phyloP scores from a whole-genome alignment of 1,140 invertebrate genomes.

The Plectrocnemia conspersa region DNA sequence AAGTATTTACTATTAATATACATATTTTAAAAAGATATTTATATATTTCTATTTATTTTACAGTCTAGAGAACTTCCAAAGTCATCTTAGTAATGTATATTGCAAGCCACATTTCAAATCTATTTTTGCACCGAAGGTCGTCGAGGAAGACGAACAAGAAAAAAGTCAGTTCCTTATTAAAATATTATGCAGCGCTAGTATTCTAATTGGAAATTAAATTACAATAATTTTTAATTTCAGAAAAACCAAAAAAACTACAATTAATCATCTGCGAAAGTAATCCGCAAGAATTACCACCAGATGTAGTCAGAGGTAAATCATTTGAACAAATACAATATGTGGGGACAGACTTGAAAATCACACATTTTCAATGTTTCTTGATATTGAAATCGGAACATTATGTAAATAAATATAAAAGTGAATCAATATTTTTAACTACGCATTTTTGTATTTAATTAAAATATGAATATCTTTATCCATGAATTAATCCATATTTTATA shows the following conservation, averaged over 20 bases:
- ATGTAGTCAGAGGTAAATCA: constrained; percentile 82
- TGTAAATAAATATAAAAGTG: no score
- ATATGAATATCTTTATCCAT: no score
- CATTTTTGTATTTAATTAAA: no score
- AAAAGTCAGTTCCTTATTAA: constrained; percentile 52
- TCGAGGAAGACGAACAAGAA: constrained; percentile 66
- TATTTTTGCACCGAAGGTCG: constrained; percentile 85
- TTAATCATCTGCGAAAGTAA: constrained; percentile 89
- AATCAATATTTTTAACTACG: no score
- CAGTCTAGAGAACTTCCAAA: constrained; percentile 85
- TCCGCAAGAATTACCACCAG: constrained; percentile 80
- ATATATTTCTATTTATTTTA: constrained; percentile 37
- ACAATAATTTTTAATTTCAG: constrained; percentile 45
- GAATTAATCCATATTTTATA: no score
- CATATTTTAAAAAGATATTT: background rate
- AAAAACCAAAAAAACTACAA: constrained; percentile 71
- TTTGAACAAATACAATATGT: no score
- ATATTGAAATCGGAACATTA: no score
- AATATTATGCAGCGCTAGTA: background rate
- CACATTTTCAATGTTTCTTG: no score
- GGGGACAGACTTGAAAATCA: no score
- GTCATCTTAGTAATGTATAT: constrained; percentile 81
- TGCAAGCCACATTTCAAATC: constrained; percentile 92
- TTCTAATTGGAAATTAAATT: background rate
- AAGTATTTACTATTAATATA: constrained; percentile 40